phyloP scores from a whole-genome alignment of 2,113 vertebrate species.

The Pollimyrus isidori region DNA sequence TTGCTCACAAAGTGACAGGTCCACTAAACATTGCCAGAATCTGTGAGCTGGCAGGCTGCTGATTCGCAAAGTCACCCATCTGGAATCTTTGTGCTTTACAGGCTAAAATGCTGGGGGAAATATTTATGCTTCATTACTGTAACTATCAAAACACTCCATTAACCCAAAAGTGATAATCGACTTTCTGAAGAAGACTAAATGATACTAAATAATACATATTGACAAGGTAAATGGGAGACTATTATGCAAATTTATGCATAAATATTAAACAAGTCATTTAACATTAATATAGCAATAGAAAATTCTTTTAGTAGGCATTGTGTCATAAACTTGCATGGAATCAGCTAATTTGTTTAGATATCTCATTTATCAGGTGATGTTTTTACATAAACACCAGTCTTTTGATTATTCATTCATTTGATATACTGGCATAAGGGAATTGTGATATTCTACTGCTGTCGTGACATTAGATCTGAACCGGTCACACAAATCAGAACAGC shows the following conservation, averaged over 20 bases:
- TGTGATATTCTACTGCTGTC: not conserved
- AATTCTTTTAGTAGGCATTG: not conserved
- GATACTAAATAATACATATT: constrained; percentile 4
- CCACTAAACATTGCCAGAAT: not conserved
- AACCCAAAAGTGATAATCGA: not conserved
- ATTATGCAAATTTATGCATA: constrained; percentile 4
- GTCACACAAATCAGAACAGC: not conserved
- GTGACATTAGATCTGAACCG: not conserved
- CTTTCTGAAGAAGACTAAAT: constrained; percentile 1
- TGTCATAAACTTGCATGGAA: not conserved
- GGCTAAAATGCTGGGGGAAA: not conserved
- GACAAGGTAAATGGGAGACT: constrained; percentile 5
- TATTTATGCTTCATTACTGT: constrained; percentile 6
- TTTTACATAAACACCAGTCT: not conserved
- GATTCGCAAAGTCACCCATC: not conserved
- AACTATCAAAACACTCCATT: constrained; percentile 5
- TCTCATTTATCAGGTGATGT: not conserved
- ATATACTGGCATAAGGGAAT: not conserved
- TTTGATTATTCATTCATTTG: not conserved
- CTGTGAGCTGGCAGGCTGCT: not conserved
- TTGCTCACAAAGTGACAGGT: not conserved
- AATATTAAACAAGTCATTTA: constrained; percentile 10
- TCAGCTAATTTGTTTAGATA: not conserved
- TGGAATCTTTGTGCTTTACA: constrained; percentile 6
- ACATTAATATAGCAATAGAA: not conserved